A percentile compares a stretch with the other conserved stretches of the same genome.
These are phyloP conservation scores for Toxotes jaculatrix DNA, from an alignment of 2,113 vertebrate species.

Conservation along the genomic window DNA sequence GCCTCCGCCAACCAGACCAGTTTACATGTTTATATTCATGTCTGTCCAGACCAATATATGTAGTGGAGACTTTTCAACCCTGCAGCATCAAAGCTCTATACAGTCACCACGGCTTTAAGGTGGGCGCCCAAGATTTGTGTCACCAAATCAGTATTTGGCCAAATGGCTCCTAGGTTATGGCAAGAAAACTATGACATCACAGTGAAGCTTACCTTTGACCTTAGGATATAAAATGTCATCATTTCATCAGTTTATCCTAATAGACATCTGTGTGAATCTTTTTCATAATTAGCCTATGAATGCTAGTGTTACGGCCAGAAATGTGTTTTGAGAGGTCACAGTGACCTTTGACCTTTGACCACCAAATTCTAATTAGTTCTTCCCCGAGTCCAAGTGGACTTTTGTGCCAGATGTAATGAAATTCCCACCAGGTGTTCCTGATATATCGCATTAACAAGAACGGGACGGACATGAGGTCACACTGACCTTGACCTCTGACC, in stretches of 20 bases:
- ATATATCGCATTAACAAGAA: neutral
- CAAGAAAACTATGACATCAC: neutral
- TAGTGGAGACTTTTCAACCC: no score
- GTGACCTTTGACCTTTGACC: neutral
- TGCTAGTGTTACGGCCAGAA: neutral
- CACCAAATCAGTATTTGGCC: no score
- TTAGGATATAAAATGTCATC: neutral
- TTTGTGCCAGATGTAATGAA: neutral
- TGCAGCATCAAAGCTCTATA: no score
- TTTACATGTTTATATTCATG: no score
- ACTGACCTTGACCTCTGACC: no score
- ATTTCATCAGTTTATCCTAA: neutral
- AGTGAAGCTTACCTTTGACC: neutral
- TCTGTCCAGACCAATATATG: no score
- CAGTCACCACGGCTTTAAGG: neutral
- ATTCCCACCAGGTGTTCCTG: neutral
- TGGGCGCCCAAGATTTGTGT: no score
- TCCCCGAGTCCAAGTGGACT: neutral
- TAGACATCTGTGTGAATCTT: neutral
- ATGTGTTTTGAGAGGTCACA: neutral
- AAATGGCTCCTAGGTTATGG: no score
- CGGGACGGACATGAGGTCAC: neutral
- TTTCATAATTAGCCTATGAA: neutral
- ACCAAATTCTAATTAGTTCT: neutral
- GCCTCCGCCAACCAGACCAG: no score